These are phyloP conservation scores for Acanthochromis polyacanthus DNA, from an alignment of 2,113 vertebrate genomes.

Conservation along the genomic window DNA sequence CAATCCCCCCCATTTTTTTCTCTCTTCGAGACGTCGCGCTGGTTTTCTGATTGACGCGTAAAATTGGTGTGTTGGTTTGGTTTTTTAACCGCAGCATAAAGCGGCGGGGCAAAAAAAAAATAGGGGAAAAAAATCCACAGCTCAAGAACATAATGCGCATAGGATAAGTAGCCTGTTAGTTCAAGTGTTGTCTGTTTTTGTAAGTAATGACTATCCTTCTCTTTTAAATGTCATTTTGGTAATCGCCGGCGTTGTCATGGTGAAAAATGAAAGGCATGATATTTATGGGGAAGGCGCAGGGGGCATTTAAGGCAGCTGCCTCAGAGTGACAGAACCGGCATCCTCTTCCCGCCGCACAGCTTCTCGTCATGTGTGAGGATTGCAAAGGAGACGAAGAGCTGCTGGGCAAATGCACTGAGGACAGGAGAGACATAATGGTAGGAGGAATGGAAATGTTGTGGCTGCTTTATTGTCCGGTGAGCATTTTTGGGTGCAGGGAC, in stretches of 20 bases:
- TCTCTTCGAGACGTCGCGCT: constrained; percentile 73
- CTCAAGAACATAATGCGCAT: constrained; percentile 77
- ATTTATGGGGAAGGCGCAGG: constrained; percentile 77
- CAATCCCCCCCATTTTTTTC: constrained; percentile 70
- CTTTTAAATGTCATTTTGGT: constrained; percentile 79
- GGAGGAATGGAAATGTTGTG: not conserved
- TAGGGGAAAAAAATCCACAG: constrained; percentile 37
- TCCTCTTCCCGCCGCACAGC: constrained; percentile 44
- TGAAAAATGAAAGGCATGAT: constrained; percentile 80
- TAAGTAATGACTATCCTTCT: constrained; percentile 77
- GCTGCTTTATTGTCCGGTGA: not conserved
- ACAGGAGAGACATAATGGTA: constrained; percentile 77
- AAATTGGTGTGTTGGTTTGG: constrained; percentile 73
- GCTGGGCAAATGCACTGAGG: constrained; percentile 76
- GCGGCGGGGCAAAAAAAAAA: constrained; percentile 29
- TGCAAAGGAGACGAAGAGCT: constrained; percentile 79
- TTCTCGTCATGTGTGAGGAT: constrained; percentile 85
- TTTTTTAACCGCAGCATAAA: constrained; percentile 55
- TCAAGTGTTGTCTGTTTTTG: constrained; percentile 79
- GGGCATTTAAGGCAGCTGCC: constrained; percentile 76
- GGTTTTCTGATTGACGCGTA: constrained; percentile 83
- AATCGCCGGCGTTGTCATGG: constrained; percentile 84
- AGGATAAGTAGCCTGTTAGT: constrained; percentile 62
- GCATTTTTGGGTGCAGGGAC: not conserved
- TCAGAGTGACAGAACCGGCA: constrained; percentile 35